These are phyloP conservation scores for Cheilosia vernalis DNA, from an alignment of 2,888 invertebrate species.

Conservation along the genomic window DNA sequence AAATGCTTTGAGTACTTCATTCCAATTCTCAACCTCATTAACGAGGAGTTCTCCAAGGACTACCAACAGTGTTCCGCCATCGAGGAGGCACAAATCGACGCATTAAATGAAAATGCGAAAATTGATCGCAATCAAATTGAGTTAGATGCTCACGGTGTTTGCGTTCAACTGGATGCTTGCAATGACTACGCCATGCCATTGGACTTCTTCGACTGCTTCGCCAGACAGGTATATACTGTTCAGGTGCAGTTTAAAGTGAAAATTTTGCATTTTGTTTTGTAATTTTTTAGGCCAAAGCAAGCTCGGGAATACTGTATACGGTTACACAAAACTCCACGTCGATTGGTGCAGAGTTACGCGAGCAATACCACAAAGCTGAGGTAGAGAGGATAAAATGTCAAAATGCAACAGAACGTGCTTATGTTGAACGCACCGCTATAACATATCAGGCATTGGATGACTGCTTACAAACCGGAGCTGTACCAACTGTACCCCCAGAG, in stretches of 20 bases:
- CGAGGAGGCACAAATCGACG: not conserved
- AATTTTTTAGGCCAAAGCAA: not conserved
- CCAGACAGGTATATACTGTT: constrained; percentile 75
- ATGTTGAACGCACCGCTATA: constrained; percentile 74
- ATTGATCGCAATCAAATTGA: constrained; percentile 13
- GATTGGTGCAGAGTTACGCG: constrained; percentile 53
- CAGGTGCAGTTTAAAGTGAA: not conserved
- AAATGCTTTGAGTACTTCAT: constrained; percentile 14
- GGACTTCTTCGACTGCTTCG: constrained; percentile 78
- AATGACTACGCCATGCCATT: constrained; percentile 56
- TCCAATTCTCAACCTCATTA: not conserved
- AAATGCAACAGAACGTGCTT: constrained; percentile 77
- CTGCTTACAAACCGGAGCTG: constrained; percentile 75
- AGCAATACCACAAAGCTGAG: constrained; percentile 75
- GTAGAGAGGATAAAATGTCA: constrained; percentile 76
- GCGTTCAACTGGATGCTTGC: constrained; percentile 74
- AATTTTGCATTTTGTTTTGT: not conserved
- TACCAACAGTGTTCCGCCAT: not conserved
- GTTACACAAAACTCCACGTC: constrained; percentile 5
- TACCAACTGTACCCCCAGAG: too few species aligned
- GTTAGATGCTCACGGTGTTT: constrained; percentile 74
- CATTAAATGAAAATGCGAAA: not conserved
- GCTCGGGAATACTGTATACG: not conserved
- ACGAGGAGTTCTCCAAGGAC: not conserved
- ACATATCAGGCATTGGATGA: constrained; percentile 77